Evolutionary conservation across 2,888 invertebrate species (phyloP), one percentile per base, ranked within the genome.

Genomic region (Eupeodes luniger): DNA sequence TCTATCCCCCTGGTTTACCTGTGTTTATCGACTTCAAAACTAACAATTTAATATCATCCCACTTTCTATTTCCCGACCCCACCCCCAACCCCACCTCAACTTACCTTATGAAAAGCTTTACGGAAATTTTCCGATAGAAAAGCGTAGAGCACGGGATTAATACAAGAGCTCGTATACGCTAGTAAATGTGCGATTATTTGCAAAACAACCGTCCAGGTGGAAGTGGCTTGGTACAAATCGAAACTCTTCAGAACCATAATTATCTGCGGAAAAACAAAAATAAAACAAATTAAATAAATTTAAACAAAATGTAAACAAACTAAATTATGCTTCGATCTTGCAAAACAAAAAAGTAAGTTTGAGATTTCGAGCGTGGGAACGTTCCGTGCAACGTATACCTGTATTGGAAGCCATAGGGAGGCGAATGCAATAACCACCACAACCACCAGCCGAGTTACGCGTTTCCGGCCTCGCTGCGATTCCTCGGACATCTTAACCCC

Each of bases 41-140:
- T n/a, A 67, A 49, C 49, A 12, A n/a, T 34, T 6, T 36, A 67
- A 11, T 34, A 49, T 12, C 51, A 34, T 40, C 55, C 55, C 40
- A 84, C 92, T 27, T 19, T 19, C 19, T 19, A 19, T 19, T 19
- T 19, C 2, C 27, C 27, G n/a, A 27, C 3, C 3, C 27, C 1
- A 1, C 3, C 27, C 27, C 27, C 27, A 27, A 27, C 27, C 27
- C 27, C 27, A 27, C 27, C 2, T 27, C 27, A 27, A 27, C 27
- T 92, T 90, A 94, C 95, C 93, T 96, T 95, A 88, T 94, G 95
- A 93, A 98, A 98, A 53, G 98, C 98, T 92, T 98, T 96, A 90
- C 98, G 95, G 94, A 99, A 98, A 94, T 98, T 98, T 91, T 98
- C 98, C 5, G 98, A 98, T 76, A 98, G 95, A 94, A 98, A 98